A percentile compares a stretch with the other conserved stretches of the same genome.
Evolutionary conservation across 2,113 vertebrate species (phyloP).

Genomic region (Willisornis vidua): DNA sequence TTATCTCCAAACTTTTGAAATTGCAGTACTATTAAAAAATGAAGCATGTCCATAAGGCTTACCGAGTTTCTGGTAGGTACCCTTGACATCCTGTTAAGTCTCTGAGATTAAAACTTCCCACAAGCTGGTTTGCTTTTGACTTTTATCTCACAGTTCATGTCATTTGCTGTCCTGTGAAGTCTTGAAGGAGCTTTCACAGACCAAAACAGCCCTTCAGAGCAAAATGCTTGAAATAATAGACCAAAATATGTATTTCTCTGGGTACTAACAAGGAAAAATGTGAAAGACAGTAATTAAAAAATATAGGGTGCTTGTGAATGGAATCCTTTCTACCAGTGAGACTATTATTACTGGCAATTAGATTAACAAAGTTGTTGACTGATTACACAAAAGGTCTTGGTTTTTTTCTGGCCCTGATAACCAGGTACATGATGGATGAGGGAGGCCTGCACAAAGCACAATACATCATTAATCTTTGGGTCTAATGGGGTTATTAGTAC

Average conservation of each 20-base stretch:
- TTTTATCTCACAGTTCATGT: neutral
- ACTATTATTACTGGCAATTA: neutral
- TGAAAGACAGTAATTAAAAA: neutral
- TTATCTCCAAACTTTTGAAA: neutral
- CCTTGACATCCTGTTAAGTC: neutral
- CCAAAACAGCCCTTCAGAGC: neutral
- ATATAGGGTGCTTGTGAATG: neutral
- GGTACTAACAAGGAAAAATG: neutral
- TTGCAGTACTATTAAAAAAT: neutral
- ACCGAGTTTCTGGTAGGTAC: neutral
- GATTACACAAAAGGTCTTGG: neutral
- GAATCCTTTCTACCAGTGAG: neutral
- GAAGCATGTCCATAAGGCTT: neutral
- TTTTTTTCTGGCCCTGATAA: neutral
- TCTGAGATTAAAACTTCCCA: neutral
- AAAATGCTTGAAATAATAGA: neutral
- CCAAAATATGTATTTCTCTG: neutral
- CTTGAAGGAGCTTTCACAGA: neutral
- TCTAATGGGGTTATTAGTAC: conserved; percentile 5
- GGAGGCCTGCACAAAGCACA: neutral
- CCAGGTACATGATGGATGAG: neutral
- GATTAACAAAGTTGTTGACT: neutral
- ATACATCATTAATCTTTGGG: neutral
- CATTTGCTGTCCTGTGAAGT: neutral
- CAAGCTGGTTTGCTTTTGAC: neutral